Evolutionary conservation across 2,113 vertebrate genomes (phyloP).

Genomic region (Pithys albifrons): DNA sequence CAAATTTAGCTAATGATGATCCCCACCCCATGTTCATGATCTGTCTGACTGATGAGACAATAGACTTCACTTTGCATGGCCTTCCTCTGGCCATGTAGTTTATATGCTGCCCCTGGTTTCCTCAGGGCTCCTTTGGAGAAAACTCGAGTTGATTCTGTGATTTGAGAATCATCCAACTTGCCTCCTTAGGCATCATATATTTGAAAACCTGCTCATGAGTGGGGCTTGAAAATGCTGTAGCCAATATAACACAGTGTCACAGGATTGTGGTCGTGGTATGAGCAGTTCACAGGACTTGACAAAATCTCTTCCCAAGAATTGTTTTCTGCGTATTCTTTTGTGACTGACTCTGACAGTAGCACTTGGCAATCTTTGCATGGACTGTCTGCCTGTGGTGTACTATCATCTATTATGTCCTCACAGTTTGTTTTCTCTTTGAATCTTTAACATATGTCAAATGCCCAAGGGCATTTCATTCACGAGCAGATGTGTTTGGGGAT

Average conservation of each 20-base stretch:
- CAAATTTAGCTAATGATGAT: neutral
- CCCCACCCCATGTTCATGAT: fast-evolving
- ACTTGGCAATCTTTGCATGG: neutral
- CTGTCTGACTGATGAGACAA: neutral
- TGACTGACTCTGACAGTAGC: neutral
- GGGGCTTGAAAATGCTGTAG: neutral
- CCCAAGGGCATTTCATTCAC: neutral
- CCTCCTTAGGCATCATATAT: neutral
- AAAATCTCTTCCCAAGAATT: neutral
- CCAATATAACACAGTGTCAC: neutral
- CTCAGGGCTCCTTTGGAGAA: neutral
- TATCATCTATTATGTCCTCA: neutral
- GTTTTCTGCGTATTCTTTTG: neutral
- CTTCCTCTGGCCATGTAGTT: neutral
- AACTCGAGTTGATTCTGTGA: neutral
- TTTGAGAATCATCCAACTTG: neutral
- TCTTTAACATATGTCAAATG: neutral
- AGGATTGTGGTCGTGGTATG: neutral
- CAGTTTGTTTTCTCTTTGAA: neutral
- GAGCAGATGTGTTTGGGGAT: fast-evolving
- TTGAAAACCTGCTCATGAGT: neutral
- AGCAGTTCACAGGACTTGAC: neutral
- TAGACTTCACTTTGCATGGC: neutral
- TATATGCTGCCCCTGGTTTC: neutral
- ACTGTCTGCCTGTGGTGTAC: neutral